Percentiles rank a stretch among this genome's conserved stretches.
Evolutionary conservation across 2,113 vertebrate genomes (phyloP).

Genomic region (Synodontis membranacea): DNA sequence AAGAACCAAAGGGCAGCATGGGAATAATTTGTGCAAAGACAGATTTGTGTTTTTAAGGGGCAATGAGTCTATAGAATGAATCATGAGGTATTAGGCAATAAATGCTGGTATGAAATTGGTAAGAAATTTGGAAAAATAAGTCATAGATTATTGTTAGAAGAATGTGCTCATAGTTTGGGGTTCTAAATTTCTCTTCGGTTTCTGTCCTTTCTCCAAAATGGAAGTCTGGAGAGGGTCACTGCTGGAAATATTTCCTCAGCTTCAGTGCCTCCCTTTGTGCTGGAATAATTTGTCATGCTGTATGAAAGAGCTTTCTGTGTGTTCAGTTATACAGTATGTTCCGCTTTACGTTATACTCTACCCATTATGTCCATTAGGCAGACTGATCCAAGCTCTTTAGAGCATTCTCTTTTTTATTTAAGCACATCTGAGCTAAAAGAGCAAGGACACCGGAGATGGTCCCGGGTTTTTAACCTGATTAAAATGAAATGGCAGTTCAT

Average conservation of each 20-base stretch:
- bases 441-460: neutral
- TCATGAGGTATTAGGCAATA: too few species aligned
- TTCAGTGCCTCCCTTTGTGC: neutral
- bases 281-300: conserved; percentile 11
- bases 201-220: neutral
- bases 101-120: neutral
- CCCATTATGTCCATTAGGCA: neutral
- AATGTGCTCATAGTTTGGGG: neutral
- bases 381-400: neutral
- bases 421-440: neutral
- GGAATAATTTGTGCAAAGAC: neutral
- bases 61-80: neutral
- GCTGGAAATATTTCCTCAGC: conserved; percentile 11
- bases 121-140: neutral
- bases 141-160: neutral
- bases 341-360: neutral
- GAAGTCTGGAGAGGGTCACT: conserved; percentile 1
- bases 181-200: conserved; percentile 7
- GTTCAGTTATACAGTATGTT: neutral
- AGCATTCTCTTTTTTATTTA: neutral
- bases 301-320: conserved; percentile 20
- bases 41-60: neutral
- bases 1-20: conserved; percentile 24
- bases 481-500: conserved; percentile 12
- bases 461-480: neutral